Conservation (phyloP, 2,797 vertebrate genomes). For the Emydoidea blandingii region DNA sequence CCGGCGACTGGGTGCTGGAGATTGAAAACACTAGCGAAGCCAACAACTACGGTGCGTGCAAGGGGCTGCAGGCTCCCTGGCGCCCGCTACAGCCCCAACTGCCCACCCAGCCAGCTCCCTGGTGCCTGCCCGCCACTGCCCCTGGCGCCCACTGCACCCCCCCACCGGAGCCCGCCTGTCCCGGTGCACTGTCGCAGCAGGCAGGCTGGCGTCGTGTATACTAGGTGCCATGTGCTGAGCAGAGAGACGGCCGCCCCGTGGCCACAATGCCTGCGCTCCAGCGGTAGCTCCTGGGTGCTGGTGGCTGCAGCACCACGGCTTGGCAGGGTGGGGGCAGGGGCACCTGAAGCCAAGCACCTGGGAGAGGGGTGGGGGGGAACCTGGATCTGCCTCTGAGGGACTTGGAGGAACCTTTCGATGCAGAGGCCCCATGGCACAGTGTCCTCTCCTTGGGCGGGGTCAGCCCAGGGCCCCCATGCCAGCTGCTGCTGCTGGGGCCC, state of each 20-base stretch:
- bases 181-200: not conserved
- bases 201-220: not conserved
- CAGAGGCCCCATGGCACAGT: too few species aligned
- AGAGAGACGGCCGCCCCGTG: not conserved
- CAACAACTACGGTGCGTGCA: slow-evolving; percentile 82
- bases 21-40: slow-evolving; percentile 89
- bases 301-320: too few species aligned
- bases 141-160: too few species aligned
- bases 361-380: too few species aligned
- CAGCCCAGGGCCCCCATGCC: too few species aligned
- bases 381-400: too few species aligned
- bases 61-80: not conserved
- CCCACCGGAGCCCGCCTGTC: not conserved
- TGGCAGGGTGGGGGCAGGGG: not conserved
- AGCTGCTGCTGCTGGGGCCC: too few species aligned
- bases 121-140: too few species aligned
- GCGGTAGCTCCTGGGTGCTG: too few species aligned
- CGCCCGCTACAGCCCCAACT: not conserved
- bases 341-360: not conserved
- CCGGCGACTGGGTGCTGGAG: slow-evolving; percentile 94
- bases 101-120: too few species aligned
- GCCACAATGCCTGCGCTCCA: too few species aligned
- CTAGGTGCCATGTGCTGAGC: not conserved
- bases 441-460: too few species aligned
- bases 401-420: not conserved